Evolutionary conservation across 2,888 invertebrate species (phyloP), one percentile per base, ranked within the genome.

Genomic region (Epinotia brunnichana): DNA sequence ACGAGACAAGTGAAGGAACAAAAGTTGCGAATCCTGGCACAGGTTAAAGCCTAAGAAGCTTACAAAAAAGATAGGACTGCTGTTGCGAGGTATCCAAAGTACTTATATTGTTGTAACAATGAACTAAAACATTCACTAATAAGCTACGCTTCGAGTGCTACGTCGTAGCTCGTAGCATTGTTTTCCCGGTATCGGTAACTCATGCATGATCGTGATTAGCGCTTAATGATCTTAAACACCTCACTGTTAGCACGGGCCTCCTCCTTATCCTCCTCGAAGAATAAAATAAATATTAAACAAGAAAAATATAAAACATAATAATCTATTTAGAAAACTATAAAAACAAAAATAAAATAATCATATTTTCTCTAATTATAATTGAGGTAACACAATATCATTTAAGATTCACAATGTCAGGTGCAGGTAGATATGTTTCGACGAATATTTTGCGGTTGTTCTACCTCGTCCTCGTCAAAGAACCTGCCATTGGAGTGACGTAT

Each of bases 401-500:
- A n/a, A 48, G 13, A 48, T 48, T 17, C 51, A 35, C 13, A 53
- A 44, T 61, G 41, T 61, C 13, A 69, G 62, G 15, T 54, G 11
- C 60, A 71, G 60, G 71, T 67, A 71, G 54, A 66, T 61, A 54
- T 29, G 64, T 66, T 54, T 21, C 54, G 51, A 56, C 41, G 41
- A 44, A 59, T 29, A 39, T 59, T 66, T 72, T 70, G 72, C 69
- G 59, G 72, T 74, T 70, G 59, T 75, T 73, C 70, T 72, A 53
- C 54, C 63, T 41, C 56, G 63, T 70, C 51, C 61, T 41, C 63
- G 63, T 70, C 76, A 70, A 72, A 60, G 68, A 66, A 68, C 67
- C 75, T 74, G 75, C 74, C 76, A 75, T 60, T 57, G 39, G 15
- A 35, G 74, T 75, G 74, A 74, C 75, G 75, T 75, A 75, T 75